A percentile compares a stretch with the other conserved stretches of the same genome.
phyloP scores from a whole-genome alignment of 2,113 vertebrate species.

The Fulica atra region DNA sequence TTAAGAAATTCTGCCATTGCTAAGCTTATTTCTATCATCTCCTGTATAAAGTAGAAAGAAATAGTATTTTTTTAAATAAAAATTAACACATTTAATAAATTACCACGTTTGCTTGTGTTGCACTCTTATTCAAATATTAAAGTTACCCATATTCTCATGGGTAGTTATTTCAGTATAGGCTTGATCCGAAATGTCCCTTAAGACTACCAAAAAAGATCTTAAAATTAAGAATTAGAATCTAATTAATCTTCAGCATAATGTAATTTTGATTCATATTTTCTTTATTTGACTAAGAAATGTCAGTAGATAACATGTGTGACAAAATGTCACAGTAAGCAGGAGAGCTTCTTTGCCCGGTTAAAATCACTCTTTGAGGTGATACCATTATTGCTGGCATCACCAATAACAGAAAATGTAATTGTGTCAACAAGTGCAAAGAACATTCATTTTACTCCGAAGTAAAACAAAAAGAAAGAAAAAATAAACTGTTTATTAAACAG shows the following conservation, averaged over 20 bases:
- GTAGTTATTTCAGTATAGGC: slow-evolving; percentile 51
- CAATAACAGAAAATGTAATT: slow-evolving; percentile 3
- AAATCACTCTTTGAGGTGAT: slow-evolving; percentile 58
- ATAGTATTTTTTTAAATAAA: background rate
- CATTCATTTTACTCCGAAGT: background rate
- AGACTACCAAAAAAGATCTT: background rate
- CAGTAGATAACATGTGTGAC: slow-evolving; percentile 66
- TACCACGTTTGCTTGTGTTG: background rate
- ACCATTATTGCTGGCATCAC: background rate
- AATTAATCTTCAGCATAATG: slow-evolving; percentile 67
- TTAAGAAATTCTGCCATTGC: background rate
- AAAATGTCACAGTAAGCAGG: slow-evolving; percentile 63
- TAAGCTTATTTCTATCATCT: background rate
- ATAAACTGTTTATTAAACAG: background rate
- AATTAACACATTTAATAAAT: background rate
- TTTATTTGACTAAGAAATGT: slow-evolving; percentile 57
- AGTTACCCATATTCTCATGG: slow-evolving; percentile 17
- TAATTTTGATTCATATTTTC: slow-evolving; percentile 67
- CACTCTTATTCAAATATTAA: slow-evolving; percentile 10
- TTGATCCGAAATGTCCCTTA: slow-evolving; percentile 51
- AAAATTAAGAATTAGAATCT: slow-evolving; percentile 67
- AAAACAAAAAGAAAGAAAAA: background rate
- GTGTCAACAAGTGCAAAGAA: background rate
- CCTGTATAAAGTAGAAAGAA: background rate
- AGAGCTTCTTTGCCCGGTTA: slow-evolving; percentile 63